A percentile compares a stretch with the other conserved stretches of the same genome.
phyloP scores from a whole-genome alignment of 2,888 invertebrate genomes.

The Dexiosoma caninum region DNA sequence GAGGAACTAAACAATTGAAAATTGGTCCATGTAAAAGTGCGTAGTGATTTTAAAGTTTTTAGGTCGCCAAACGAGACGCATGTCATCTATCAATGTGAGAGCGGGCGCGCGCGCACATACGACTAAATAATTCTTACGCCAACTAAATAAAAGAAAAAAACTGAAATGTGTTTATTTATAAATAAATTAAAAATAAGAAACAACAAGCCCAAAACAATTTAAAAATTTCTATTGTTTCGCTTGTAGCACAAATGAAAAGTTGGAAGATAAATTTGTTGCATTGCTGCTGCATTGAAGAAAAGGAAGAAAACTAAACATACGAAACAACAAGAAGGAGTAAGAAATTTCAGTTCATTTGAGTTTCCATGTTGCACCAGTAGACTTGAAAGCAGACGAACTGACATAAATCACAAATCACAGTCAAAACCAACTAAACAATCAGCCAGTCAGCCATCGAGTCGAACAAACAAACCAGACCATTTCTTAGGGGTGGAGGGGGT shows the following conservation, averaged over 20 bases:
- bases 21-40: slow-evolving; percentile 59
- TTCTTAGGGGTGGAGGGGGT: background rate
- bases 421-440: slow-evolving; percentile 41
- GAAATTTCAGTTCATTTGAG: background rate
- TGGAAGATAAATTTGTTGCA: slow-evolving; percentile 34
- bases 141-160: slow-evolving; percentile 2
- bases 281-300: too few relatives aligned
- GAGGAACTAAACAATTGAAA: slow-evolving; percentile 45
- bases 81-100: slow-evolving; percentile 64
- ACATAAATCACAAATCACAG: slow-evolving; percentile 61
- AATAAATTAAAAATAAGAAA: too few relatives aligned
- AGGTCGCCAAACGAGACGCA: slow-evolving; percentile 63
- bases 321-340: slow-evolving; percentile 7
- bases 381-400: slow-evolving; percentile 52
- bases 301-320: background rate
- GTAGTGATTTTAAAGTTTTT: slow-evolving; percentile 53
- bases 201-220: slow-evolving; percentile 55
- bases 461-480: slow-evolving; percentile 14
- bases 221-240: slow-evolving; percentile 20
- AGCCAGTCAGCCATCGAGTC: slow-evolving; percentile 2
- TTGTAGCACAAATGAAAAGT: slow-evolving; percentile 11
- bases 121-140: slow-evolving; percentile 29
- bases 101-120: slow-evolving; percentile 33
- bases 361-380: slow-evolving; percentile 46
- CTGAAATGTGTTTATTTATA: background rate